These are phyloP conservation scores for Eumeta japonica DNA, from an alignment of 1,140 invertebrate species.

Conservation along the genomic window DNA sequence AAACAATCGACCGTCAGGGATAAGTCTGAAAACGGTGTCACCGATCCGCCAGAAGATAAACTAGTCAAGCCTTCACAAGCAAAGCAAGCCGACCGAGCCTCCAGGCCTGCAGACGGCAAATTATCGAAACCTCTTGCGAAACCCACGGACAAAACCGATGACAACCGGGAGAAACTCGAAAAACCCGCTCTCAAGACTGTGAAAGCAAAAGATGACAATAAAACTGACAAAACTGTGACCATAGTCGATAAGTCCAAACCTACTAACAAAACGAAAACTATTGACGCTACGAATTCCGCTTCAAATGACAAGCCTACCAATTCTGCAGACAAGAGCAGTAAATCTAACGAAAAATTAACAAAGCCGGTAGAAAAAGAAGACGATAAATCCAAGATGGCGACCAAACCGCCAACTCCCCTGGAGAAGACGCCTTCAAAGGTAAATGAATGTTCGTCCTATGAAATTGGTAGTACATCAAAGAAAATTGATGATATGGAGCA, in stretches of 20 bases:
- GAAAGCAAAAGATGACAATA: constrained; percentile 42
- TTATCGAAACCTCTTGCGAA: constrained; percentile 22
- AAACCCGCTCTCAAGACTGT: constrained; percentile 36
- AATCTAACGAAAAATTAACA: neutral
- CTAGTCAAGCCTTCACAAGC: constrained; percentile 40
- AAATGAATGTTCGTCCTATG: too few relatives aligned
- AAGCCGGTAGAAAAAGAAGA: constrained; percentile 15
- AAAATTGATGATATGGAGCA: neutral
- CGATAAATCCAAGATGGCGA: constrained; percentile 41
- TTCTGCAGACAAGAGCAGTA: constrained; percentile 4
- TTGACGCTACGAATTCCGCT: constrained; percentile 15
- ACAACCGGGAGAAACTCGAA: too few relatives aligned
- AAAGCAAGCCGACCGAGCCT: constrained; percentile 33
- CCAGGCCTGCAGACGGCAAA: constrained; percentile 28
- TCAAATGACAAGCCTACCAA: constrained; percentile 11
- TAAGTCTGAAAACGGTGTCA: constrained; percentile 22
- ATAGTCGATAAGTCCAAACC: constrained; percentile 33
- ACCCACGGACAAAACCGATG: constrained; percentile 26
- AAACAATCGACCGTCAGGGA: constrained; percentile 44
- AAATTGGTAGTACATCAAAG: neutral
- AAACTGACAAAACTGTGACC: constrained; percentile 42
- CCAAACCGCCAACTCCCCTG: constrained; percentile 36
- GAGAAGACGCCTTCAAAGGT: constrained; percentile 46
- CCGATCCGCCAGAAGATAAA: constrained; percentile 35
- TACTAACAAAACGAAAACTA: constrained; percentile 37